Evolutionary conservation across 2,113 vertebrate genomes (phyloP), one percentile per base, ranked within the genome.

Genomic region (Bujurquina vittata): DNA sequence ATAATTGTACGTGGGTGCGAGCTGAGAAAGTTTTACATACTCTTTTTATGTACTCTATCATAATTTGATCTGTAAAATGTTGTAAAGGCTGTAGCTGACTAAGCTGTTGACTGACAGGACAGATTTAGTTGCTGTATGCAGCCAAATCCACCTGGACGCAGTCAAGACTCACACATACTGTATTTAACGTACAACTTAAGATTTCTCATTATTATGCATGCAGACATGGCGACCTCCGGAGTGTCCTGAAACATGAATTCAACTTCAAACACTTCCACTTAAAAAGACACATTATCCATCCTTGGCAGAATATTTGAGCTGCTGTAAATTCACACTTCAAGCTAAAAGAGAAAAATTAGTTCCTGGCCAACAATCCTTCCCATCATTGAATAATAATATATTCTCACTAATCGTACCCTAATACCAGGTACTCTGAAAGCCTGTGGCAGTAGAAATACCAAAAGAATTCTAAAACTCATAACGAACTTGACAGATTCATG

Each of bases 291-390:
- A 40, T 74, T 7, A 49, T 72, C 23, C 7, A 37, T 69, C 23
- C 35, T 69, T 15, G 56, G 56, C 56, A 72, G 67, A 54, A 72
- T 72, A 72, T 72, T 72, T 54, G 52, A 37, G 65, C 56, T 73
- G 63, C 29, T 62, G n/a, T 74, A 78, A 18, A 80, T 72, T 54
- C 67, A 72, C 46, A 72, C 67, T 69, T 76, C 54, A 57, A 62
- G 26, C 20, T 72, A 8, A 80, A 59, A 0, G 60, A 85, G 43
- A 54, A 67, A 62, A 57, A 77, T 23, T 3, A 18, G 62, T 37
- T 52, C 20, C 72, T 58, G 57, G 35, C 58, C 15, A 43, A 59
- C 74, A 76, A 58, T 29, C 56, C 56, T 76, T 2, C 22, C 56
- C 35, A 54, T 72, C 26, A 3, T 54, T 72, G 46, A 72, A 72